phyloP scores from a whole-genome alignment of 2,797 vertebrate species.

The Pseudomugil gertrudae region DNA sequence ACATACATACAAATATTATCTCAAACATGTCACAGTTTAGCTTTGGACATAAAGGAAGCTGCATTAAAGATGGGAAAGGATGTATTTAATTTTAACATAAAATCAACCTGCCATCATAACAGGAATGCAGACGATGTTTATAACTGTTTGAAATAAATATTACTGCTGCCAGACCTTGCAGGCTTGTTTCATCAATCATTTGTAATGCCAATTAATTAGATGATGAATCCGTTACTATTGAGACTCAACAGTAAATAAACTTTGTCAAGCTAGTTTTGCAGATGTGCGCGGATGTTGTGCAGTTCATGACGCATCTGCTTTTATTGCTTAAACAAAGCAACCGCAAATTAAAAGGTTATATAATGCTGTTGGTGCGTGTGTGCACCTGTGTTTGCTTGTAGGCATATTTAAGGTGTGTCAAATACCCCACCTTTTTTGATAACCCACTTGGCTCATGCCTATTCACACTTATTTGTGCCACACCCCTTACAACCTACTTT shows the following conservation, averaged over 20 bases:
- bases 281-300: constrained; percentile 1
- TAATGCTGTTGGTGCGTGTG: constrained; percentile 11
- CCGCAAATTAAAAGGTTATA: constrained; percentile 17
- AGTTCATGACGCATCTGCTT: constrained; percentile 15
- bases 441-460: constrained; percentile 61
- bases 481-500: constrained; percentile 26
- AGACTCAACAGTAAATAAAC: constrained; percentile 1
- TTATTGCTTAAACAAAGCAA: neutral
- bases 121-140: no score
- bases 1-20: no score
- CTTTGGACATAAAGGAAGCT: no score
- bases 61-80: no score
- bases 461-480: constrained; percentile 36
- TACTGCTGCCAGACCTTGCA: neutral
- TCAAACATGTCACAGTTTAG: no score
- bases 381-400: neutral
- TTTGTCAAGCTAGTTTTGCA: constrained; percentile 16
- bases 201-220: neutral
- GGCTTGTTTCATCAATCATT: neutral
- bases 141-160: neutral
- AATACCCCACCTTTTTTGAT: constrained; percentile 37
- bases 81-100: no score
- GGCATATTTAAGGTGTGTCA: constrained; percentile 29
- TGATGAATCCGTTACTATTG: neutral
- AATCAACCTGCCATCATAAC: no score